phyloP scores from a whole-genome alignment of 2,797 vertebrate genomes.

The Hippocampus kuda region DNA sequence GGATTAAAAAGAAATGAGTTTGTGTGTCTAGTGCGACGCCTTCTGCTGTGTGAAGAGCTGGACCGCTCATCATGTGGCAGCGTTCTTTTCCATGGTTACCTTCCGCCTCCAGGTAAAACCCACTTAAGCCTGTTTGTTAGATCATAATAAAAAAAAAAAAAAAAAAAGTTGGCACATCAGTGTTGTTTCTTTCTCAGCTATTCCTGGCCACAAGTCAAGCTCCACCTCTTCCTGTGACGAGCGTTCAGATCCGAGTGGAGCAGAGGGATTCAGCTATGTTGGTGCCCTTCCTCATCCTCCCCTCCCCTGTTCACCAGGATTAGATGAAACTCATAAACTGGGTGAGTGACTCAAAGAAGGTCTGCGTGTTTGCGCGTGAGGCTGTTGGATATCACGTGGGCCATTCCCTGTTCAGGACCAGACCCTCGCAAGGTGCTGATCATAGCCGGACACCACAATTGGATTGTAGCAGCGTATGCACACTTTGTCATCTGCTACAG shows the following conservation, averaged over 20 bases:
- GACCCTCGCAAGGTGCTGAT: conserved; percentile 95
- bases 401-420: conserved; percentile 61
- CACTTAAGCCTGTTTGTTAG: background rate
- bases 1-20: background rate
- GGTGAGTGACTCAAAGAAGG: conserved; percentile 57
- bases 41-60: conserved; percentile 92
- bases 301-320: conserved; percentile 60
- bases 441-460: conserved; percentile 95
- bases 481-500: conserved; percentile 98
- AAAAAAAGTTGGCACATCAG: background rate
- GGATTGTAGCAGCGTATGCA: conserved; percentile 96
- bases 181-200: conserved; percentile 57
- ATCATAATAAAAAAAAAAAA: background rate
- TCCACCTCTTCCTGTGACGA: conserved; percentile 59
- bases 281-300: conserved; percentile 64
- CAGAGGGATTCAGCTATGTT: conserved; percentile 66
- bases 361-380: background rate
- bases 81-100: conserved; percentile 94
- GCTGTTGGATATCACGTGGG: conserved; percentile 13
- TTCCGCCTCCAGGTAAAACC: conserved; percentile 87
- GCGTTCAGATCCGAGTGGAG: conserved; percentile 60
- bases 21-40: conserved; percentile 72
- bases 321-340: conserved; percentile 69
- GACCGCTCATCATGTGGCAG: conserved; percentile 96
- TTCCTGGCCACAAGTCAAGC: conserved; percentile 80